A percentile compares a stretch with the other conserved stretches of the same genome.
phyloP scores from a whole-genome alignment of 2,888 invertebrate genomes.

The Helobdella robusta region DNA sequence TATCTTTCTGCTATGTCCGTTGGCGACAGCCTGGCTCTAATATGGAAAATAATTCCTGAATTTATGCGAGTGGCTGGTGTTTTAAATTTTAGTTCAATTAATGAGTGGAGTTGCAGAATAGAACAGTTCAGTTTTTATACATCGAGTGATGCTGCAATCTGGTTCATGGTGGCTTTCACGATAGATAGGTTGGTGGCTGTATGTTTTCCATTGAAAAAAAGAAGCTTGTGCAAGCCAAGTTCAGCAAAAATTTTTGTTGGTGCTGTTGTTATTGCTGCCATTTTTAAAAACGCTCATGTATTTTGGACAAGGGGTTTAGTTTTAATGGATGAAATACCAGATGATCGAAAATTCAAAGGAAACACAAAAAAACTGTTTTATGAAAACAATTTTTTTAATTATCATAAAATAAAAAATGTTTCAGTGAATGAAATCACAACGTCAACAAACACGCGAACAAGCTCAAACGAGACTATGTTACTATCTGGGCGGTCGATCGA shows the following conservation, averaged over 20 bases:
- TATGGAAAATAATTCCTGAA: conserved; percentile 35
- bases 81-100: conserved; percentile 21
- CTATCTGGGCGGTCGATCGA: too few relatives aligned
- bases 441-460: too few relatives aligned
- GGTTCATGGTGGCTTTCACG: conserved; percentile 44
- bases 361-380: too few relatives aligned
- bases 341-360: neutral
- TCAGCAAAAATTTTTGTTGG: conserved; percentile 35
- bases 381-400: too few relatives aligned
- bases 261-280: conserved; percentile 33
- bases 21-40: conserved; percentile 34
- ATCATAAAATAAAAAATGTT: neutral
- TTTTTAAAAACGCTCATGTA: conserved; percentile 41
- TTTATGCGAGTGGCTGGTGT: conserved; percentile 28
- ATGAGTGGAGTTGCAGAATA: conserved; percentile 37
- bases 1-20: conserved; percentile 34
- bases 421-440: neutral
- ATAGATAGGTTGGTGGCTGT: conserved; percentile 43
- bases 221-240: conserved; percentile 36
- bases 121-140: conserved; percentile 43
- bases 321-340: neutral
- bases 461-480: too few relatives aligned
- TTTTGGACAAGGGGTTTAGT: conserved; percentile 39
- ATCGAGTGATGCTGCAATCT: conserved; percentile 41
- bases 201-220: conserved; percentile 40